A percentile compares a stretch with the other conserved stretches of the same genome.
phyloP scores from a whole-genome alignment of 2,113 vertebrate genomes.

The Archilochus colubris region DNA sequence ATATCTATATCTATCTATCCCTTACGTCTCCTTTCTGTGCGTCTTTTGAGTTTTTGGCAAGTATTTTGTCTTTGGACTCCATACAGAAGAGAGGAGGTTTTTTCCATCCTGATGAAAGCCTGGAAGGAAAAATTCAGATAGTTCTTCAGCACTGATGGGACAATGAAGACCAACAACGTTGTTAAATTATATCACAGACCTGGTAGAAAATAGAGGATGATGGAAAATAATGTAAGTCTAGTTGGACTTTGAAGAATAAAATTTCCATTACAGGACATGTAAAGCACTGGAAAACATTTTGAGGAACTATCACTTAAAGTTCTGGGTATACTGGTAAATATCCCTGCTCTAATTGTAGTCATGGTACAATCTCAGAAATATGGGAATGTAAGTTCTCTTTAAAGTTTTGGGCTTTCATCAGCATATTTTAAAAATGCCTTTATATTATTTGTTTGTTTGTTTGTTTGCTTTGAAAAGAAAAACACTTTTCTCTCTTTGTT shows the following conservation, averaged over 20 bases:
- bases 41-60: background rate
- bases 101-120: background rate
- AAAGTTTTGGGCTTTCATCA: conserved; percentile 27
- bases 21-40: background rate
- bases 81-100: background rate
- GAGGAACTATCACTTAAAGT: conserved; percentile 52
- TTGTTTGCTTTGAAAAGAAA: conserved; percentile 43
- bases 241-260: background rate
- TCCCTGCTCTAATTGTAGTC: background rate
- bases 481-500: background rate
- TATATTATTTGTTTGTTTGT: background rate
- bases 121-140: conserved; percentile 3
- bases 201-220: background rate
- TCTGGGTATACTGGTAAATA: conserved; percentile 46
- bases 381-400: conserved; percentile 2
- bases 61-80: background rate
- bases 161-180: conserved; percentile 37
- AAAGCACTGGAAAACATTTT: conserved; percentile 50
- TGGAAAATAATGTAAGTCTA: conserved; percentile 28
- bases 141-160: conserved; percentile 15
- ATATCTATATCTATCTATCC: background rate
- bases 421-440: background rate
- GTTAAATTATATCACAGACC: conserved; percentile 41
- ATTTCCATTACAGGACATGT: conserved; percentile 54
- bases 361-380: conserved; percentile 47